Base-by-base conservation (phyloP, 2,113 vertebrate species). In the Cyprinodon brontotheroides region DNA sequence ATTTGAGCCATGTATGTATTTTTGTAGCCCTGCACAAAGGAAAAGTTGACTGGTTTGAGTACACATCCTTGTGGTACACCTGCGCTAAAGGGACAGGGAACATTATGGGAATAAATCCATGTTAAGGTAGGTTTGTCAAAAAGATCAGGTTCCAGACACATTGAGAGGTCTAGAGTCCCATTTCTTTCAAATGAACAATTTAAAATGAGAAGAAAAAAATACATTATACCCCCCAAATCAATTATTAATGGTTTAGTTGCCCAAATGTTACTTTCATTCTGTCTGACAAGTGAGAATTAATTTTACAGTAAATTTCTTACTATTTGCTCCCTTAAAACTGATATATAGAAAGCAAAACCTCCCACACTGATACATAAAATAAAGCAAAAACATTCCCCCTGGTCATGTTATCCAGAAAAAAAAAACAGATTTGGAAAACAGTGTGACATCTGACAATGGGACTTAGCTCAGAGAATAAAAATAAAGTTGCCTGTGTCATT, bases 381-480 rank as follows among this genome's bases (percentile, higher is more conserved):
- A 29, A 29, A 29, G 29, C 38, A n/a, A n/a, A 74, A 43, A 75
- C 43, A 75, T 53, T 7, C 43, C 39, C 47, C 36, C n/a, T 29
- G 39, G 11, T 61, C 39, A 36, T 39, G 45, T 48, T 64, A 14
- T 57, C 29, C 41, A 38, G 17, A 41, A 10, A 45, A 13, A 41
- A 10, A 45, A n/a, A 50, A 53, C 45, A 9, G 39, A 68, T 84
- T 37, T 63, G 47, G 53, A 41, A 48, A 39, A 70, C 72, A 37
- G n/a, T 65, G 50, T 22, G 36, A 73, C 70, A 72, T 61, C 38
- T 53, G 43, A 38, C 22, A 50, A 43, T 50, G 74, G 60, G 84
- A 65, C 63, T 74, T 38, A 75, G 7, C 29, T 70, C 12, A 14
- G 48, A 60, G n/a, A 48, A 64, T 40, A 68, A 48, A n/a, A 68